Evolutionary conservation across 1,140 invertebrate species (phyloP).

Genomic region (Dinothrombium tinctorium): DNA sequence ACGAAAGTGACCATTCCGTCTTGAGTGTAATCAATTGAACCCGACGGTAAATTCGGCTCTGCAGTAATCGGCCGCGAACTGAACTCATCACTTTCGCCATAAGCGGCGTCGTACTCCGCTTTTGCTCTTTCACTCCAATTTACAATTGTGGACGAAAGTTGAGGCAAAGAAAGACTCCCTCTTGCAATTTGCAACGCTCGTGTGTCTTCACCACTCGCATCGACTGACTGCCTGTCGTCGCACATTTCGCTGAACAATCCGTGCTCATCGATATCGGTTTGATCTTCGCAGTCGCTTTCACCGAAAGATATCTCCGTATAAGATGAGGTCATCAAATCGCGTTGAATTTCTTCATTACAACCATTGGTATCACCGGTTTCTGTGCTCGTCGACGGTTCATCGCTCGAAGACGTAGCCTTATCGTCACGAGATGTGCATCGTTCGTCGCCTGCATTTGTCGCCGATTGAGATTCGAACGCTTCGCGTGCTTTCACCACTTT

Average conservation of each 20-base stretch:
- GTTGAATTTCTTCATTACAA: neutral
- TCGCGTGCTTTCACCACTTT: too few relatives aligned
- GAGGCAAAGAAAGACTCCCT: slow-evolving; percentile 6
- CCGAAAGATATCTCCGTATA: slow-evolving; percentile 5
- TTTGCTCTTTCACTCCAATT: slow-evolving; percentile 3
- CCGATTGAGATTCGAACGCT: too few relatives aligned
- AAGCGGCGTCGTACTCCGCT: slow-evolving; percentile 2
- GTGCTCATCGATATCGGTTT: neutral
- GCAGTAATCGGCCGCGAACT: neutral
- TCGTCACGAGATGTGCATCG: too few relatives aligned
- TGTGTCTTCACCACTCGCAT: too few relatives aligned
- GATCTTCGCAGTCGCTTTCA: slow-evolving; percentile 1
- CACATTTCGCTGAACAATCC: too few relatives aligned
- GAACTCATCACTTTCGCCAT: neutral
- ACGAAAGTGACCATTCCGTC: slow-evolving; percentile 5
- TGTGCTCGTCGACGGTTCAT: neutral
- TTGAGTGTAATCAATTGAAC: neutral
- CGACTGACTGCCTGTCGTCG: too few relatives aligned
- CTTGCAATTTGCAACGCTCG: too few relatives aligned
- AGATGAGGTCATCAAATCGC: slow-evolving; percentile 4
- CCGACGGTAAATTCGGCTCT: neutral
- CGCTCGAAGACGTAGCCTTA: neutral
- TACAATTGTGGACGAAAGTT: slow-evolving; percentile 5
- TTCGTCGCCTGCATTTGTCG: too few relatives aligned
- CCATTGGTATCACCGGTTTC: neutral